These are phyloP conservation scores for Linepithema humile DNA, from an alignment of 1,140 invertebrate genomes.

Conservation along the genomic window DNA sequence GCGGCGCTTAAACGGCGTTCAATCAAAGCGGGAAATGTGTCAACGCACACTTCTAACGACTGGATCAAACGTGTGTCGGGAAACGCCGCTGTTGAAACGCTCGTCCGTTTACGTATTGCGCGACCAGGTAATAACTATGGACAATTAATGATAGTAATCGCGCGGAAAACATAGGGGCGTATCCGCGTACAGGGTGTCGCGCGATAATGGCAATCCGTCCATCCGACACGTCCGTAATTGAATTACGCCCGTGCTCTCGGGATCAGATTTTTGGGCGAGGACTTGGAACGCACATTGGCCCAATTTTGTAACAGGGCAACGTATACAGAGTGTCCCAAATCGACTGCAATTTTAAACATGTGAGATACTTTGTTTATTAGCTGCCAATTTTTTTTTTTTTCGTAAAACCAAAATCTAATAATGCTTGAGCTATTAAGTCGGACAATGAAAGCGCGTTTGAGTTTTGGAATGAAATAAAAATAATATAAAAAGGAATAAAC, in stretches of 20 bases:
- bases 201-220: conserved; percentile 4
- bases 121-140: background rate
- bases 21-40: conserved; percentile 25
- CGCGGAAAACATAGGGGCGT: background rate
- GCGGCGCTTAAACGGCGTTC: background rate
- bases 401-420: too few species aligned
- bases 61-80: background rate
- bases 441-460: background rate
- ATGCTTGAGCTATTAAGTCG: too few species aligned
- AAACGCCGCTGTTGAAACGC: background rate
- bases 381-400: background rate
- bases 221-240: too few species aligned
- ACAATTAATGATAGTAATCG: conserved; percentile 3
- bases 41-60: background rate
- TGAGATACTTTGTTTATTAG: background rate
- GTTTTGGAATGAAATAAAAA: background rate
- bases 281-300: background rate
- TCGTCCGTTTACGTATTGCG: background rate
- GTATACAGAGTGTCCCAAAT: background rate
- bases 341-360: background rate
- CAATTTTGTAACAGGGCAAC: background rate
- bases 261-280: conserved; percentile 12
- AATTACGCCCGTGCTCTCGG: conserved; percentile 3
- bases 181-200: background rate
- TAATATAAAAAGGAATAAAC: background rate